Percentiles rank a stretch among this genome's conserved stretches.
Conservation (phyloP, 2,113 vertebrate genomes). For the Telmatochromis sp. region DNA sequence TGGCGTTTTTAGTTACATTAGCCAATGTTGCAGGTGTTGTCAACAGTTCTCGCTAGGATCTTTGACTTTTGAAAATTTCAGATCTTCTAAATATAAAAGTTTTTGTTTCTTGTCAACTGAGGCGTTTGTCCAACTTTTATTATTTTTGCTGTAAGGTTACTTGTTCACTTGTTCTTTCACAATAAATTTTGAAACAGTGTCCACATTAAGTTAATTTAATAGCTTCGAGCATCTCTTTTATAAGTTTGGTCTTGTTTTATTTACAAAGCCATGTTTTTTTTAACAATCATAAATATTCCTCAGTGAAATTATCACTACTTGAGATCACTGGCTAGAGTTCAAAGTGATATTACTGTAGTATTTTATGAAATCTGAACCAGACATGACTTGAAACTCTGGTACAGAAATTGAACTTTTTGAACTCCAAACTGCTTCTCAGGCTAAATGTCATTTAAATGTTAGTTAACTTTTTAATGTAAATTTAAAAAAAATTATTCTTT, state of each 20-base stretch:
- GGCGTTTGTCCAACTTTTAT: background rate
- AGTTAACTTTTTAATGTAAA: background rate
- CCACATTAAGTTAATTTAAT: background rate
- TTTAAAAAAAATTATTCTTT: background rate
- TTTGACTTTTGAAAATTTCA: background rate
- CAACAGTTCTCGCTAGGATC: background rate
- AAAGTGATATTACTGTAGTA: slow-evolving; percentile 36
- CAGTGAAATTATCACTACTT: slow-evolving; percentile 23
- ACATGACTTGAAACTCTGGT: slow-evolving; percentile 22
- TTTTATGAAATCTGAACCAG: slow-evolving; percentile 32
- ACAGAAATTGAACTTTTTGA: slow-evolving; percentile 33
- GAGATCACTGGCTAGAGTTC: slow-evolving; percentile 30
- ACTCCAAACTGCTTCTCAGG: slow-evolving; percentile 10
- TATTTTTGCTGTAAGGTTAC: background rate
- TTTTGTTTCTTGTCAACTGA: background rate
- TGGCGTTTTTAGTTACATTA: background rate
- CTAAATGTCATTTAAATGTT: background rate
- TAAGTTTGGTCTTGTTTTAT: slow-evolving; percentile 17
- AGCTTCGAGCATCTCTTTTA: background rate
- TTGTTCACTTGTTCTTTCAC: background rate
- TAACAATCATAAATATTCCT: slow-evolving; percentile 42
- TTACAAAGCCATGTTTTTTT: background rate
- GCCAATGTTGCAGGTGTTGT: background rate
- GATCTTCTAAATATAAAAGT: background rate
- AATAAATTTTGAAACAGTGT: background rate